phyloP scores from a whole-genome alignment of 1,140 invertebrate genomes.

The Orchesella cincta region DNA sequence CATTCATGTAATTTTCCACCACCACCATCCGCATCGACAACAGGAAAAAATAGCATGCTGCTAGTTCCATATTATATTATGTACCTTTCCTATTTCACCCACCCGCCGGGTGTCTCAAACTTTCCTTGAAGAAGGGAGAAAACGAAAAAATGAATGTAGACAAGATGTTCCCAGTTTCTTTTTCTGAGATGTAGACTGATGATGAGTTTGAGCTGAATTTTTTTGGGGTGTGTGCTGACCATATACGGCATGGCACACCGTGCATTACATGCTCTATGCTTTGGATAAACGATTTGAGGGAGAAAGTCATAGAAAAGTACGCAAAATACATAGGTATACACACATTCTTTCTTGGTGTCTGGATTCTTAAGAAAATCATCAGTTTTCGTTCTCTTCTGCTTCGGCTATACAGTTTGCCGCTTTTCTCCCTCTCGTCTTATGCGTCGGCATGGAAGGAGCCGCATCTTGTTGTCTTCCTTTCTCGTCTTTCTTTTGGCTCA shows the following conservation, averaged over 20 bases:
- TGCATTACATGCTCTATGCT: no score
- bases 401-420: neutral
- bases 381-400: no score
- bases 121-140: constrained; percentile 13
- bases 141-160: constrained; percentile 12
- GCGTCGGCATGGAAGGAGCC: neutral
- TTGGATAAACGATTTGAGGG: no score
- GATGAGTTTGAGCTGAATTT: constrained; percentile 16
- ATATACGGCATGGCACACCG: no score
- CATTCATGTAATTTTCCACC: constrained; percentile 23
- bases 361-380: no score
- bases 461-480: neutral
- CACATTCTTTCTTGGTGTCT: constrained; percentile 9
- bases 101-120: neutral
- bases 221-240: neutral
- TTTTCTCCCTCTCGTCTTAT: constrained; percentile 13
- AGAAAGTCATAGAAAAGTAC: constrained; percentile 23
- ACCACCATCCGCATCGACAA: neutral
- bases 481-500: constrained; percentile 27
- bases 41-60: neutral
- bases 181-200: constrained; percentile 10
- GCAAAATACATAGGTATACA: neutral
- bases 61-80: neutral
- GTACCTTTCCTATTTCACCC: neutral
- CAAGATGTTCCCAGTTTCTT: constrained; percentile 17